A percentile compares a stretch with the other conserved stretches of the same genome.
Evolutionary conservation across 2,888 invertebrate genomes (phyloP).

Genomic region (Drosophila birchii): DNA sequence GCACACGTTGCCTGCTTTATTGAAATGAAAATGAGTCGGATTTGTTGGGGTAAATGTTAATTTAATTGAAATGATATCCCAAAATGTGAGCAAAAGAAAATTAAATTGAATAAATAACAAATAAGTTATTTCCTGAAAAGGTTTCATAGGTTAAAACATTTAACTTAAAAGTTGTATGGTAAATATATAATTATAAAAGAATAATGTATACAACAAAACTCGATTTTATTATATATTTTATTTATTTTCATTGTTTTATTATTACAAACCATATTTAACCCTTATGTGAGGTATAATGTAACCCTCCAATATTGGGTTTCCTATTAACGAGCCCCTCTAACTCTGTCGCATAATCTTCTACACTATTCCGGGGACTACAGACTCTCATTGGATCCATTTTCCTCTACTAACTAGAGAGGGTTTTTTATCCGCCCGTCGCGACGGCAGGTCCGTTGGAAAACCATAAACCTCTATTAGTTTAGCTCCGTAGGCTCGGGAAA

Average conservation of each 20-base stretch:
- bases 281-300: neutral
- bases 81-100: neutral
- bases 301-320: neutral
- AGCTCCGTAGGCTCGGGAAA: slow-evolving; percentile 27
- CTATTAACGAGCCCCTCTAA: too few species aligned
- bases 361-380: neutral
- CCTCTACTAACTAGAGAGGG: slow-evolving; percentile 15
- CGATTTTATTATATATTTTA: neutral
- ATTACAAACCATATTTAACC: neutral
- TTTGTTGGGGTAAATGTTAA: neutral
- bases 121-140: neutral
- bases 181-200: neutral
- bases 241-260: too few species aligned
- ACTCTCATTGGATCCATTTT: slow-evolving; percentile 7
- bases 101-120: neutral
- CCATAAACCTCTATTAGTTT: slow-evolving; percentile 56
- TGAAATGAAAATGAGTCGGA: neutral
- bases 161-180: too few species aligned
- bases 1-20: neutral
- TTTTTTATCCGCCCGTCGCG: slow-evolving; percentile 2
- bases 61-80: neutral
- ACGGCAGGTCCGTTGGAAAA: slow-evolving; percentile 23
- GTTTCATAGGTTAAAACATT: neutral
- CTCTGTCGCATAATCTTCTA: neutral
- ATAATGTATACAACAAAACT: neutral